Conservation (phyloP, 1,140 invertebrate genomes). For the Hypsibius dujardini region DNA sequence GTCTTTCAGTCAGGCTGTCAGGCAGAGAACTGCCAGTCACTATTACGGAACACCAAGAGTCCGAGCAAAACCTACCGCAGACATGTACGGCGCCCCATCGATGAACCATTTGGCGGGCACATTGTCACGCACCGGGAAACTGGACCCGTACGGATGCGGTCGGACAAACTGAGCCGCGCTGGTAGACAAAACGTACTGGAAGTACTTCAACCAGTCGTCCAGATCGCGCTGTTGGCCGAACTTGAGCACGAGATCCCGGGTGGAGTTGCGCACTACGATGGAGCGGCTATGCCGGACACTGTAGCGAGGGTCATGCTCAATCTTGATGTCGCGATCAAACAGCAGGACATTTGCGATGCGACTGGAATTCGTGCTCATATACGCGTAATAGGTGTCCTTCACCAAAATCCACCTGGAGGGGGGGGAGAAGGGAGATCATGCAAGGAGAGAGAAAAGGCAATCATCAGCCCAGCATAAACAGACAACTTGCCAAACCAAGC, state of each 20-base stretch:
- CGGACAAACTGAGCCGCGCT: slow-evolving; percentile 45
- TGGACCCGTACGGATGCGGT: slow-evolving; percentile 60
- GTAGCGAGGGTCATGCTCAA: slow-evolving; percentile 8
- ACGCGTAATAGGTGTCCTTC: slow-evolving; percentile 76
- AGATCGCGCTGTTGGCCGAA: slow-evolving; percentile 6
- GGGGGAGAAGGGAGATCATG: too few relatives aligned
- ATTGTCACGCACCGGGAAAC: slow-evolving; percentile 51
- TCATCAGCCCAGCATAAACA: too few relatives aligned
- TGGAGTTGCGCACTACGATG: slow-evolving; percentile 8
- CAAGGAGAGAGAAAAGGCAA: too few relatives aligned
- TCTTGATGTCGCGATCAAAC: slow-evolving; percentile 68
- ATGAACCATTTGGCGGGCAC: slow-evolving; percentile 60
- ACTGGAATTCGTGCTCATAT: slow-evolving; percentile 60
- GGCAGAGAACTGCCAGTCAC: slow-evolving; percentile 54
- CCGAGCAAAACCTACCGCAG: slow-evolving; percentile 71
- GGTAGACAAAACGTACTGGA: slow-evolving; percentile 4
- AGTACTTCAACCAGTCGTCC: slow-evolving; percentile 15
- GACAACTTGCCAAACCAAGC: too few relatives aligned
- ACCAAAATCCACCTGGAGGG: slow-evolving; percentile 55
- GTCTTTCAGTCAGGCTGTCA: too few relatives aligned
- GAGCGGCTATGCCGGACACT: slow-evolving; percentile 30
- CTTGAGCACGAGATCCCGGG: slow-evolving; percentile 6
- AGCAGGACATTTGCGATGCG: slow-evolving; percentile 59
- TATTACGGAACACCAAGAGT: slow-evolving; percentile 26
- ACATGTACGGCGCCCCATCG: slow-evolving; percentile 68